Evolutionary conservation across 2,888 invertebrate genomes (phyloP), one percentile per base, ranked within the genome.

Genomic region (Polyploca ridens): DNA sequence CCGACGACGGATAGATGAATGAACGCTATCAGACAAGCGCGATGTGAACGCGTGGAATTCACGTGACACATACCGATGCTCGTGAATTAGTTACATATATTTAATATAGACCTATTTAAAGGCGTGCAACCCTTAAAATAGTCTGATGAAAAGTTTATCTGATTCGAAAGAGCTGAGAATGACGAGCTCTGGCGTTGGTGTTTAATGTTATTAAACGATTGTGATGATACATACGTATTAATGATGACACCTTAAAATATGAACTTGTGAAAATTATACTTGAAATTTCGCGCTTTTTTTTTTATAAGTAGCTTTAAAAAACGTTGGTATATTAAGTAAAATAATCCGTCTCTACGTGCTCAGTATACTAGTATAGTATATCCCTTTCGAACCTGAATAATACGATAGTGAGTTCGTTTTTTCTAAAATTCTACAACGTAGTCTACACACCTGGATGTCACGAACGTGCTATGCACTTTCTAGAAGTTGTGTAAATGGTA

Each of bases 1-100:
- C 66, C 69, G 89, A 72, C 76, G 90, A 90, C 69, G 77, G 91
- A 90, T 85, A 78, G 85, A 90, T 88, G 88, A 85, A 90, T 88
- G 90, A 85, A 87, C 82, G 64, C 73, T 73, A 78, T 78, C 79
- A 73, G 67, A 70, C 65, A 67, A 62, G 70, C 72, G 64, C 76
- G 75, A 68, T 70, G 71, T 64, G 71, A 67, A 74, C 74, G 78
- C 64, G 63, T 63, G 71, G 78, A 73, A 81, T 80, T 71, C 72
- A 73, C 70, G 72, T 71, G 74, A 73, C 70, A 62, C 54, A 66
- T 63, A 58, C 60, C 60, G 60, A 70, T 64, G 41, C 61, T 61
- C 19, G 61, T 61, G 41, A 61, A 61, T 61, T 61, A 41, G 33
- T 11, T 19, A 33, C 27, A 5, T 46, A 33, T 33, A 19, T 62